Evolutionary conservation across 1,140 invertebrate species (phyloP), one percentile per base, ranked within the genome.

Genomic region (Penaeus japonicus): DNA sequence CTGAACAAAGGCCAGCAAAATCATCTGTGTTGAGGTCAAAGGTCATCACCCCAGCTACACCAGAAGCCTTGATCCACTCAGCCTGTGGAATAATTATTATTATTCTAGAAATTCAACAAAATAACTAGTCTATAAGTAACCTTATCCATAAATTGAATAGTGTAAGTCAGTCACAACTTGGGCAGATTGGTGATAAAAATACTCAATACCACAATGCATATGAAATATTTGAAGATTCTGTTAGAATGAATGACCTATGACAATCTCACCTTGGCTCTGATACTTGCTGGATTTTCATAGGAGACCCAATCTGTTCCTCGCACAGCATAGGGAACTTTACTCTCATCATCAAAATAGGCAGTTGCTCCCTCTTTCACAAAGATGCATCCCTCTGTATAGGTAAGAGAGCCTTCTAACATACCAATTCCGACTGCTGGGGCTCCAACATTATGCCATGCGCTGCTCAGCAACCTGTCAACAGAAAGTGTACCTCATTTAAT

Each of bases 281-380:
- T 93, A 92, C 97, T 98, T 54, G 93, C 91, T 7, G 94, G 92
- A 92, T 97, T 95, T 90, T 99, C 97, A 92, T 95, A 98, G 0
- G 97, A 97, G 75, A 98, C 94, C 98, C 98, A 99, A 92, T 98
- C 96, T 15, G 93, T 93, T 55, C 94, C 93, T 75, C 94, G 94
- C 85, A 95, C 95, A 7, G 96, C 93, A 93, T 97, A 99, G 2
- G 97, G 97, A 27, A 96, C 96, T 90, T 93, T 93, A 30, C 95
- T 95, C 47, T 96, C 94, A 10, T 94, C 91, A 90, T 97, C 95
- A 91, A 95, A 96, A n/a, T 94, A 92, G 4, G 93, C 92, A 12
- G 91, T 91, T 0, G 94, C 93, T 17, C 93, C 92, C 88, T 93
- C 93, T 1, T 91, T 92, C 17, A 95, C 91, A 92, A 96, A 96